phyloP scores from a whole-genome alignment of 2,888 invertebrate genomes.

The Eumacrocentrus americanus region DNA sequence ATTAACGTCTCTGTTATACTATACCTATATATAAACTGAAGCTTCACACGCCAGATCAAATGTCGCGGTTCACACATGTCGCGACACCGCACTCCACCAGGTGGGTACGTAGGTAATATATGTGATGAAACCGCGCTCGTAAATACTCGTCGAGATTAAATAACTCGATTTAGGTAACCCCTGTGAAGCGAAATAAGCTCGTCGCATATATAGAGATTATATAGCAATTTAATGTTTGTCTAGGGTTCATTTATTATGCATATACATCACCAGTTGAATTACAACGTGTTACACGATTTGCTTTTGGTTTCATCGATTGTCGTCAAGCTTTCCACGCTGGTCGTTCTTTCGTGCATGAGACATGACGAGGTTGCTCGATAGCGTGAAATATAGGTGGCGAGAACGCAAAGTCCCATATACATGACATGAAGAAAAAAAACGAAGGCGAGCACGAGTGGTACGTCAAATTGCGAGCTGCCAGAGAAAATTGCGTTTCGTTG shows the following conservation, averaged over 20 bases:
- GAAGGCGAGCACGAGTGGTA: neutral
- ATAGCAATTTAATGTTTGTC: neutral
- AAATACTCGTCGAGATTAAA: neutral
- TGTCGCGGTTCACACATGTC: neutral
- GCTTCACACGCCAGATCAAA: neutral
- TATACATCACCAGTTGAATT: neutral
- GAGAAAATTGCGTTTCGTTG: slow-evolving; percentile 43
- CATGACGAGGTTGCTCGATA: neutral
- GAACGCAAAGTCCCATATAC: neutral
- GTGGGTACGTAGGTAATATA: neutral
- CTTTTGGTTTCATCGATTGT: neutral
- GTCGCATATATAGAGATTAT: neutral
- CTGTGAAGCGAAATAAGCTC: neutral
- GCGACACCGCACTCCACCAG: neutral
- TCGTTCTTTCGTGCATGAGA: too few relatives aligned
- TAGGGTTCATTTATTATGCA: neutral
- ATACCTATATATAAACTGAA: neutral
- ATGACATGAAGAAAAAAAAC: slow-evolving; percentile 1
- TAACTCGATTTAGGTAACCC: neutral
- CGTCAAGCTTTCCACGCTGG: neutral
- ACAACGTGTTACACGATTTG: neutral
- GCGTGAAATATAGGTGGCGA: neutral
- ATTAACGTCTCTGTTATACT: neutral
- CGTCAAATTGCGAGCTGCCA: slow-evolving; percentile 36
- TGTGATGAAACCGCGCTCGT: neutral